Conservation (phyloP, 2,888 invertebrate genomes). For the Alloscopus bannaensis region DNA sequence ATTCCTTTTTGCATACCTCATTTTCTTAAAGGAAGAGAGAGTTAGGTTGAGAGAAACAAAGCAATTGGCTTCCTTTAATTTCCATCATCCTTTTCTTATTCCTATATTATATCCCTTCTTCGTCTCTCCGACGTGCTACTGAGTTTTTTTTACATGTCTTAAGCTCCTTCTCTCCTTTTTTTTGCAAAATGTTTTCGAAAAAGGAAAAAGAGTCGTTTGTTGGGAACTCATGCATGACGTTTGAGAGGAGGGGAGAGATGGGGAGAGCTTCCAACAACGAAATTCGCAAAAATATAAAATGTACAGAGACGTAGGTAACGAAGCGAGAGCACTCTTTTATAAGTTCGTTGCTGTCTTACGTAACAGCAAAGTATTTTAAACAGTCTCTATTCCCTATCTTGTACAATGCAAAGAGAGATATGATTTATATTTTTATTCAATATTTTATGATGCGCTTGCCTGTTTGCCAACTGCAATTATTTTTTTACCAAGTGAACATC, state of each 20-base stretch:
- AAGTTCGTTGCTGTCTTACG: too few species aligned
- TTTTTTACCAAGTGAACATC: too few species aligned
- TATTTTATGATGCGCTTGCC: too few species aligned
- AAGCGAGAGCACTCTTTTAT: too few species aligned
- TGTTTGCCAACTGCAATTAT: too few species aligned
- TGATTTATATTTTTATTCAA: too few species aligned
- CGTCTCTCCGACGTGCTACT: too few species aligned
- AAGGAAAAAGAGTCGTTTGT: not conserved
- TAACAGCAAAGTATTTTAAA: too few species aligned
- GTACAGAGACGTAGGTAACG: too few species aligned
- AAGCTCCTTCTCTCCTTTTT: not conserved
- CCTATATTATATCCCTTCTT: too few species aligned
- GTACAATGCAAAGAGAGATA: not conserved
- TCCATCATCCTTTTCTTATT: not conserved
- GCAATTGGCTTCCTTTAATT: not conserved
- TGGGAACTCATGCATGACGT: conserved; percentile 36
- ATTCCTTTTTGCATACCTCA: not conserved
- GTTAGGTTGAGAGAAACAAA: not conserved
- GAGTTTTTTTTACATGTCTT: too few species aligned
- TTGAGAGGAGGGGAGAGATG: not conserved
- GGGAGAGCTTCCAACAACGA: not conserved
- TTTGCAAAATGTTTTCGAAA: conserved; percentile 1
- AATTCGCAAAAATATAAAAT: too few species aligned
- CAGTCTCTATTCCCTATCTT: not conserved
- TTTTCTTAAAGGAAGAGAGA: not conserved